Conservation (phyloP, 1,140 invertebrate species). For the Lethrus apterus region DNA sequence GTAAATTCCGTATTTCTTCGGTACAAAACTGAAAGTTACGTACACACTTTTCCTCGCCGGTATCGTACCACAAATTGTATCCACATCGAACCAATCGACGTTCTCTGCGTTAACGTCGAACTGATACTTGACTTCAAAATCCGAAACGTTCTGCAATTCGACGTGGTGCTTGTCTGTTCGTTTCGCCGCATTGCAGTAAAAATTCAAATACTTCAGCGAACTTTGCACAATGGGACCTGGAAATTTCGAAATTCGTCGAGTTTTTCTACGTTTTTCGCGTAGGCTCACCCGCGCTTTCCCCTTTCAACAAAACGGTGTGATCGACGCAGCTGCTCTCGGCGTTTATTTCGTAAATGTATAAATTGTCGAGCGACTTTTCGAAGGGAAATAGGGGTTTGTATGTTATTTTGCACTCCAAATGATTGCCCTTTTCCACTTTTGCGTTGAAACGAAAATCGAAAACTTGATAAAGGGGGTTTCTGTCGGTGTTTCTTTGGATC, state of each 20-base stretch:
- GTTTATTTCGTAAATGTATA: constrained; percentile 21
- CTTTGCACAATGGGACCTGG: constrained; percentile 20
- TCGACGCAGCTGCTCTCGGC: constrained; percentile 9
- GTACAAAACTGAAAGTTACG: constrained; percentile 23
- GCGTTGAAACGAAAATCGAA: constrained; percentile 21
- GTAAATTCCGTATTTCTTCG: constrained; percentile 19
- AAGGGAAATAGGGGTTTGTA: constrained; percentile 21
- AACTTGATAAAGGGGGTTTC: constrained; percentile 19
- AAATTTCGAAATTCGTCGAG: too few relatives aligned
- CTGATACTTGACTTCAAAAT: constrained; percentile 6
- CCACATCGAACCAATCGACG: constrained; percentile 16
- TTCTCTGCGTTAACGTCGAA: constrained; percentile 17
- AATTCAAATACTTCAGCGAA: constrained; percentile 15
- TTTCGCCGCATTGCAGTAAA: constrained; percentile 9
- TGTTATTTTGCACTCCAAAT: constrained; percentile 19
- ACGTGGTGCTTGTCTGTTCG: constrained; percentile 11
- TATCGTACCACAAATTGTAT: constrained; percentile 8
- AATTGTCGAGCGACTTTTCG: constrained; percentile 20
- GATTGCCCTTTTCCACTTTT: constrained; percentile 7
- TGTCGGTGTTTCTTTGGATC: constrained; percentile 16
- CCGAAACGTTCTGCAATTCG: constrained; percentile 17
- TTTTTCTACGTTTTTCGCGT: not conserved
- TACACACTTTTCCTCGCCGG: constrained; percentile 9
- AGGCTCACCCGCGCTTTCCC: constrained; percentile 21
- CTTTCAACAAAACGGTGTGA: constrained; percentile 18